phyloP scores from a whole-genome alignment of 1,140 invertebrate species.

The Sesamia nonagrioides region DNA sequence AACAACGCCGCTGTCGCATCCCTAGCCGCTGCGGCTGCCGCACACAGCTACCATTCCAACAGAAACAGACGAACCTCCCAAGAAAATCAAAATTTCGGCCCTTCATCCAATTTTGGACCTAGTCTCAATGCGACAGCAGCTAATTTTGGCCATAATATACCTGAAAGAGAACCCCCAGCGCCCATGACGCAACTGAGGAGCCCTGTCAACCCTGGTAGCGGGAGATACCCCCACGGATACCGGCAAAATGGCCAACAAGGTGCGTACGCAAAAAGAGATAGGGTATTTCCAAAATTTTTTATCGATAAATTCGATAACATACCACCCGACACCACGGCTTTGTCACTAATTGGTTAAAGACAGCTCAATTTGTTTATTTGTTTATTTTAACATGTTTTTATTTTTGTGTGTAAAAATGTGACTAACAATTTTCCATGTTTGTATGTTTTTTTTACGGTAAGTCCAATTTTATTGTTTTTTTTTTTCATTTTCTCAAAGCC shows the following conservation, averaged over 20 bases:
- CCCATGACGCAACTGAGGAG: slow-evolving; percentile 85
- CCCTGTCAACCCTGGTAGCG: slow-evolving; percentile 79
- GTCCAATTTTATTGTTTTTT: slow-evolving; percentile 65
- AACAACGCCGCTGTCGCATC: slow-evolving; percentile 86
- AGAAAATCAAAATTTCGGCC: slow-evolving; percentile 80
- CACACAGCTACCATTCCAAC: slow-evolving; percentile 82
- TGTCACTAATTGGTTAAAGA: slow-evolving; percentile 81
- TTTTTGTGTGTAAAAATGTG: slow-evolving; percentile 63
- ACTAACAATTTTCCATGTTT: slow-evolving; percentile 67
- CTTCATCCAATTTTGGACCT: slow-evolving; percentile 80
- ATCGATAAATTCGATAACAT: slow-evolving; percentile 61
- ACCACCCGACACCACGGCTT: slow-evolving; percentile 78
- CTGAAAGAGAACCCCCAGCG: slow-evolving; percentile 78
- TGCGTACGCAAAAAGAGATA: slow-evolving; percentile 85
- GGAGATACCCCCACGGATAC: slow-evolving; percentile 80
- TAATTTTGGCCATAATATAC: slow-evolving; percentile 79
- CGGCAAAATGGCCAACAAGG: slow-evolving; percentile 86
- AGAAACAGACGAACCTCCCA: slow-evolving; percentile 83
- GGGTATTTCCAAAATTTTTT: slow-evolving; percentile 71
- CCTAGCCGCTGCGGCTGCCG: slow-evolving; percentile 83
- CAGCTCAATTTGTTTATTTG: slow-evolving; percentile 80
- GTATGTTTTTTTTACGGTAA: slow-evolving; percentile 70
- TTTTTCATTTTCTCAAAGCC: slow-evolving; percentile 61
- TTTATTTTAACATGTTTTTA: slow-evolving; percentile 61
- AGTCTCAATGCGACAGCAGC: slow-evolving; percentile 79